These are phyloP conservation scores for Bos taurus DNA, from an alignment of 2,113 vertebrate genomes.

Conservation along the genomic window DNA sequence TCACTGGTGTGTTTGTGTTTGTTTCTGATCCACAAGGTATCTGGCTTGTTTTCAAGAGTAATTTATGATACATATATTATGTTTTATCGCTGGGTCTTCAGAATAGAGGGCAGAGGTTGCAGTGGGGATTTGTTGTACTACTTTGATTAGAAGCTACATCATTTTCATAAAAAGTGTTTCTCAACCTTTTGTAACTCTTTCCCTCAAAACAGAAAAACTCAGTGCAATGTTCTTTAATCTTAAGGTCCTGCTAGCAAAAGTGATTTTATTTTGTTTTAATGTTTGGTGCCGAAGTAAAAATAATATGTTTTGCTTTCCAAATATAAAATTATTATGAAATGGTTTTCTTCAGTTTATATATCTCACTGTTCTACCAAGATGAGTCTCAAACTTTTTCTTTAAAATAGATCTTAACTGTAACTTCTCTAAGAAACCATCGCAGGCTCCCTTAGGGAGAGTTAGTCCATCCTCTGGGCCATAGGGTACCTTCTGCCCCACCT, in stretches of 20 bases:
- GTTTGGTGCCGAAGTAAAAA: not conserved
- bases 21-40: not conserved
- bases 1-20: not conserved
- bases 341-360: not conserved
- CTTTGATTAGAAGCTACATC: not conserved
- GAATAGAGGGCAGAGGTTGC: not conserved
- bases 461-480: rapidly evolving
- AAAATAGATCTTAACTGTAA: not conserved
- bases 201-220: not conserved
- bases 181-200: not conserved
- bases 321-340: not conserved
- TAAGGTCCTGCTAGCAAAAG: not conserved
- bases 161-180: not conserved
- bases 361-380: not conserved
- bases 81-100: not conserved
- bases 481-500: rapidly evolving
- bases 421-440: not conserved
- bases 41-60: not conserved
- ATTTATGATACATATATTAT: not conserved
- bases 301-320: not conserved
- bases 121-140: not conserved
- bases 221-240: not conserved
- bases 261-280: not conserved
- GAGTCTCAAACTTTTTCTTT: not conserved
- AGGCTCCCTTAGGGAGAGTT: not conserved